Evolutionary conservation across 1,140 invertebrate species (phyloP).

Genomic region (Geopemphigus sp.): DNA sequence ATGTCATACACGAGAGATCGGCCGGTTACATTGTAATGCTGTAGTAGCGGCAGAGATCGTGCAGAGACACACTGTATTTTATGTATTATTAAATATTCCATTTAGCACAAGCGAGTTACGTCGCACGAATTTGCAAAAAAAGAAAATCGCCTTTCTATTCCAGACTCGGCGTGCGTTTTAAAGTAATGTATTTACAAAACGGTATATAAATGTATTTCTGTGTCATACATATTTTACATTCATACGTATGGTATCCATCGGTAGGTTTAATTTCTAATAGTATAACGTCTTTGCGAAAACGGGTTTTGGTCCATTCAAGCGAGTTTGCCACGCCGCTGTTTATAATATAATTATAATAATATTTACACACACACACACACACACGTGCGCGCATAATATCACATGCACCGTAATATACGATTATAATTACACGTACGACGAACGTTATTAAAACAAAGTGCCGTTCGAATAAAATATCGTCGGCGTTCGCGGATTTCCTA

Average conservation of each 20-base stretch:
- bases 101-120: neutral
- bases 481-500: neutral
- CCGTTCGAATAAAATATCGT: neutral
- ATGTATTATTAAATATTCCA: neutral
- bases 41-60: too few relatives aligned
- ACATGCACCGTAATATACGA: neutral
- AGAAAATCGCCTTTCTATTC: slow-evolving; percentile 33
- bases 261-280: slow-evolving; percentile 4
- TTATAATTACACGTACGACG: neutral
- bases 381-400: too few relatives aligned
- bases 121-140: neutral
- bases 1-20: too few relatives aligned
- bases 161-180: neutral
- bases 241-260: too few relatives aligned
- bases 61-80: too few relatives aligned
- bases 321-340: neutral
- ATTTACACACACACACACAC: neutral
- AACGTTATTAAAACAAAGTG: neutral
- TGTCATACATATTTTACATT: neutral
- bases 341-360: neutral
- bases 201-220: neutral
- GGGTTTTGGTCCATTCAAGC: slow-evolving; percentile 28
- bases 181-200: neutral
- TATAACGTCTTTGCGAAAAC: neutral
- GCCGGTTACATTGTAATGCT: too few relatives aligned